Conservation (phyloP, 1,140 invertebrate species). For the Druon quercuslanigerum region DNA sequence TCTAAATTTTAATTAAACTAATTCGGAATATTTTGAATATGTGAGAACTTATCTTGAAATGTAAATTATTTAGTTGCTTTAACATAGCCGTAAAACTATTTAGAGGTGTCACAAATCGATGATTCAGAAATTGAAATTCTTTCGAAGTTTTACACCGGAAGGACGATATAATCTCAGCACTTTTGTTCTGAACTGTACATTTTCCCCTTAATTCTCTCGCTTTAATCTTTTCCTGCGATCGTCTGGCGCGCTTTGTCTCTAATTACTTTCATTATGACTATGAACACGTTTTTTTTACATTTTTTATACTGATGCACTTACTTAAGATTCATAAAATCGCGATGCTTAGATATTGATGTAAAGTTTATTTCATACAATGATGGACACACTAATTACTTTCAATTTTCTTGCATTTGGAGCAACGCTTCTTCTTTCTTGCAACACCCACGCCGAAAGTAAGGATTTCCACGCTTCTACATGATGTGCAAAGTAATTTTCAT, state of each 20-base stretch:
- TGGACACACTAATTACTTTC: background rate
- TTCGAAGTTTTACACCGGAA: slow-evolving; percentile 1
- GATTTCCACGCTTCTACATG: no score
- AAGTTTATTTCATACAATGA: background rate
- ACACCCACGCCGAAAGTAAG: no score
- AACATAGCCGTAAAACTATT: no score
- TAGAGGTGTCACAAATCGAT: background rate
- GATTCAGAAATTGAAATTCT: background rate
- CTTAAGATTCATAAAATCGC: background rate
- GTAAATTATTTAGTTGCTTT: no score
- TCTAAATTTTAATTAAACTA: no score
- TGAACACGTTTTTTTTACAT: background rate
- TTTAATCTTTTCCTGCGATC: slow-evolving; percentile 18
- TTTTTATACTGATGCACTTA: background rate
- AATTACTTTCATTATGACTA: slow-evolving; percentile 28
- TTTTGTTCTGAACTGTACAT: slow-evolving; percentile 19
- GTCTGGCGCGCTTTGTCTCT: slow-evolving; percentile 18
- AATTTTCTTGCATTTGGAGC: background rate
- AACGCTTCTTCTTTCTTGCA: background rate
- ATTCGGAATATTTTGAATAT: no score
- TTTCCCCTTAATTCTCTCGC: background rate
- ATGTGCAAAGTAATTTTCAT: no score
- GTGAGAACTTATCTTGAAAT: no score
- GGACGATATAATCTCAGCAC: slow-evolving; percentile 17
- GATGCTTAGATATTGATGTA: background rate